Conservation (phyloP, 2,888 invertebrate species). For the Chydorus sphaericus region DNA sequence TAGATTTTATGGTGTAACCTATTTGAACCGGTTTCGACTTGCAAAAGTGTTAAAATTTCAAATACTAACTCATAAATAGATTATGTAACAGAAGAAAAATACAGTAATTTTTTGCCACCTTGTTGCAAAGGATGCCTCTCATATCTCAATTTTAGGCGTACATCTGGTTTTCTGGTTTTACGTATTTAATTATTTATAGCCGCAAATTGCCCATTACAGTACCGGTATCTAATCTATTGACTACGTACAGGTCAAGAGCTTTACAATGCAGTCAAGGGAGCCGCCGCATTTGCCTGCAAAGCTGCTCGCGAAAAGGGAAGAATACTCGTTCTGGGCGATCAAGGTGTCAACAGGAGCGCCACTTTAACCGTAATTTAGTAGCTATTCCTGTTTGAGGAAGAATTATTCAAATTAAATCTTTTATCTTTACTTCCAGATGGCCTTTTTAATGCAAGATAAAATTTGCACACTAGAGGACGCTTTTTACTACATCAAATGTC, state of each 20-base stretch:
- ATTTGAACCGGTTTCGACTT: too few relatives aligned
- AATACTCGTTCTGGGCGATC: conserved; percentile 25
- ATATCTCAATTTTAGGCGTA: too few relatives aligned
- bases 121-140: too few relatives aligned
- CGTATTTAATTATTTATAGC: too few relatives aligned
- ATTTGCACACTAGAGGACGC: conserved; percentile 19
- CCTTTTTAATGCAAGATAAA: conserved; percentile 5
- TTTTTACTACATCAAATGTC: conserved; percentile 21
- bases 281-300: conserved; percentile 20
- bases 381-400: background rate
- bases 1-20: too few relatives aligned
- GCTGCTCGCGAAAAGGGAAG: conserved; percentile 21
- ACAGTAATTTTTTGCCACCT: too few relatives aligned
- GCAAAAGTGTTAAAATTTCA: too few relatives aligned
- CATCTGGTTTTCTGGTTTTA: too few relatives aligned
- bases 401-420: too few relatives aligned
- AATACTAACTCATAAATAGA: too few relatives aligned
- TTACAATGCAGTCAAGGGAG: conserved; percentile 7
- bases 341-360: conserved; percentile 23
- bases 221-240: background rate
- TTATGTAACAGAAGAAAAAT: too few relatives aligned
- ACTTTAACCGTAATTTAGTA: conserved; percentile 22
- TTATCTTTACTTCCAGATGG: background rate
- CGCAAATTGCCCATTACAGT: too few relatives aligned
- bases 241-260: background rate